These are phyloP conservation scores for Odontothrips loti DNA, from an alignment of 2,888 invertebrate species.

Conservation along the genomic window DNA sequence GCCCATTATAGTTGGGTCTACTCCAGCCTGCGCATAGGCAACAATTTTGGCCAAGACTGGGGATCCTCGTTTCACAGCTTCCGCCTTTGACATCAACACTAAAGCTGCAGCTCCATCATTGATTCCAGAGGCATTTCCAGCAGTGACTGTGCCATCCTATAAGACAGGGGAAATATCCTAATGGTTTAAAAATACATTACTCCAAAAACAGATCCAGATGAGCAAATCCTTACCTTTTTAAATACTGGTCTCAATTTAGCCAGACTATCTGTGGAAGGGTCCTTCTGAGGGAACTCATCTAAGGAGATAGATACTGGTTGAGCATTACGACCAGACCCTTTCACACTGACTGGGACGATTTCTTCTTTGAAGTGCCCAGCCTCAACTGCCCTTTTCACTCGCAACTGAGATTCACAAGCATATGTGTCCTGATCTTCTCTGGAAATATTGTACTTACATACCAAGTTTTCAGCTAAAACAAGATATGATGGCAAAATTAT, in stretches of 20 bases:
- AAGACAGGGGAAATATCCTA: conserved; percentile 34
- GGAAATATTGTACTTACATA: conserved; percentile 59
- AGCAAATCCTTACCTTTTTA: conserved; percentile 48
- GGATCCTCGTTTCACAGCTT: conserved; percentile 54
- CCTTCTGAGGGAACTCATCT: conserved; percentile 68
- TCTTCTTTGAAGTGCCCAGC: conserved; percentile 64
- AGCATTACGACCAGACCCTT: conserved; percentile 48
- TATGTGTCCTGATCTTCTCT: conserved; percentile 67
- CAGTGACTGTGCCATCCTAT: conserved; percentile 65
- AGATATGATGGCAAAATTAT: conserved; percentile 19
- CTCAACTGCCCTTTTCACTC: conserved; percentile 58
- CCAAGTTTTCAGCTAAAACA: conserved; percentile 68
- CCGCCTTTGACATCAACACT: conserved; percentile 62
- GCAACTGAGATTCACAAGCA: conserved; percentile 64
- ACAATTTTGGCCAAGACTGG: conserved; percentile 68
- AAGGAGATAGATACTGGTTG: conserved; percentile 47
- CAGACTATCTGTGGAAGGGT: conserved; percentile 57
- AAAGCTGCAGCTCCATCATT: conserved; percentile 89
- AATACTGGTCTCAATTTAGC: conserved; percentile 63
- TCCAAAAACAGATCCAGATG: background rate
- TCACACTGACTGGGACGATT: conserved; percentile 62
- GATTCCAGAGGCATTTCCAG: conserved; percentile 74
- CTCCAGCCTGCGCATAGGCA: conserved; percentile 71
- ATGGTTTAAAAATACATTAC: background rate
- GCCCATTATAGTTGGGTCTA: conserved; percentile 77